Conservation (phyloP, 2,797 vertebrate species). For the Eospalax fontanierii region DNA sequence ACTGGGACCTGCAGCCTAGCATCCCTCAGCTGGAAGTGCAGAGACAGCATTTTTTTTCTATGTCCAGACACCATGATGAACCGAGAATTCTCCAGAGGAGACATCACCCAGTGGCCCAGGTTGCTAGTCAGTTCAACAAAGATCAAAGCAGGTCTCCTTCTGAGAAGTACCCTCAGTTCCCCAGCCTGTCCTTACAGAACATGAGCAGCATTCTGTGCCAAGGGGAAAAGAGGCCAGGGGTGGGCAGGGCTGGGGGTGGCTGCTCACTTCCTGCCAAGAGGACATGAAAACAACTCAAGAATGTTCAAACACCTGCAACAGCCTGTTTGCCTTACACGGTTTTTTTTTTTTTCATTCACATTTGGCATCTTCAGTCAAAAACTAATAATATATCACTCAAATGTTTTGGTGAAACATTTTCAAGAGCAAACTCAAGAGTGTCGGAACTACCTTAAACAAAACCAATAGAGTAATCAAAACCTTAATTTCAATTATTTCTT, state of each 20-base stretch:
- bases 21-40: neutral
- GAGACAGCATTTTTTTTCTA: neutral
- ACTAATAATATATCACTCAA: conserved; percentile 37
- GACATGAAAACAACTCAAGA: conserved; percentile 43
- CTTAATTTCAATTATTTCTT: neutral
- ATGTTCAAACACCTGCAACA: conserved; percentile 14
- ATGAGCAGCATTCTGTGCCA: neutral
- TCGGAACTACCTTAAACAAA: conserved; percentile 53
- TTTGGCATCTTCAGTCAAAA: conserved; percentile 18
- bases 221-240: neutral
- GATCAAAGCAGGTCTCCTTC: conserved; percentile 56
- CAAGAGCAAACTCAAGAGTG: neutral
- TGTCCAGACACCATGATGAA: neutral
- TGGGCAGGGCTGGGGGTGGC: neutral
- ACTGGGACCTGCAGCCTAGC: neutral
- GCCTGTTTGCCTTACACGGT: conserved; percentile 23
- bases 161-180: neutral
- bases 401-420: conserved; percentile 54
- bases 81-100: neutral
- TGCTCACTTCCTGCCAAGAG: conserved; percentile 37
- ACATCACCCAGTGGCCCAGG: neutral
- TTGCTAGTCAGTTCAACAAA: neutral
- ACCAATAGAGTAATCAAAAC: conserved; percentile 15
- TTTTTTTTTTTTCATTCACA: conserved; percentile 17
- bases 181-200: neutral